A percentile compares a stretch with the other conserved stretches of the same genome.
Conservation (phyloP, 2,113 vertebrate species). For the Gavialis gangeticus region DNA sequence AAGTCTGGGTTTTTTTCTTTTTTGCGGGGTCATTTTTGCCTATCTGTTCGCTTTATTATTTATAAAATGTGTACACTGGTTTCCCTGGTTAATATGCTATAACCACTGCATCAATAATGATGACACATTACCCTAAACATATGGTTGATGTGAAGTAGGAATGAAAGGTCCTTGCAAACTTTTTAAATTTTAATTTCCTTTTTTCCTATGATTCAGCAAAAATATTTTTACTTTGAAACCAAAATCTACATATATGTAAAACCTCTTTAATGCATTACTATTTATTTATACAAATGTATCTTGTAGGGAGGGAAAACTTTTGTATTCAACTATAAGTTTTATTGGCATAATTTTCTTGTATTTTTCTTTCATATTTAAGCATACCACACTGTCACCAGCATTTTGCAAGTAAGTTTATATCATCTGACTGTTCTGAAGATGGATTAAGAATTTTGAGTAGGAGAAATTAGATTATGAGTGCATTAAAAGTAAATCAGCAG, state of each 20-base stretch:
- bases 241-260: neutral
- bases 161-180: neutral
- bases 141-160: neutral
- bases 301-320: neutral
- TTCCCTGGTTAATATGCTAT: neutral
- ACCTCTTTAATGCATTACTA: neutral
- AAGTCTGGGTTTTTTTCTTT: neutral
- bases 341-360: too few species aligned
- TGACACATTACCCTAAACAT: rapidly evolving
- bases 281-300: neutral
- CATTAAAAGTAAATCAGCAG: neutral
- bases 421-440: neutral
- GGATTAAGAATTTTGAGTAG: neutral
- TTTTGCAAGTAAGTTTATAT: neutral
- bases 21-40: neutral
- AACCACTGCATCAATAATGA: neutral
- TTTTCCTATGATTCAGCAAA: neutral
- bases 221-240: neutral
- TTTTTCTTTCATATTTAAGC: too few species aligned
- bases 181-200: neutral
- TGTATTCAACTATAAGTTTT: too few species aligned
- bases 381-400: neutral
- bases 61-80: neutral
- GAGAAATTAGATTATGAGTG: neutral
- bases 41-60: neutral